Evolutionary conservation across 2,113 vertebrate genomes (phyloP).

Genomic region (Prochilodus magdalenae): DNA sequence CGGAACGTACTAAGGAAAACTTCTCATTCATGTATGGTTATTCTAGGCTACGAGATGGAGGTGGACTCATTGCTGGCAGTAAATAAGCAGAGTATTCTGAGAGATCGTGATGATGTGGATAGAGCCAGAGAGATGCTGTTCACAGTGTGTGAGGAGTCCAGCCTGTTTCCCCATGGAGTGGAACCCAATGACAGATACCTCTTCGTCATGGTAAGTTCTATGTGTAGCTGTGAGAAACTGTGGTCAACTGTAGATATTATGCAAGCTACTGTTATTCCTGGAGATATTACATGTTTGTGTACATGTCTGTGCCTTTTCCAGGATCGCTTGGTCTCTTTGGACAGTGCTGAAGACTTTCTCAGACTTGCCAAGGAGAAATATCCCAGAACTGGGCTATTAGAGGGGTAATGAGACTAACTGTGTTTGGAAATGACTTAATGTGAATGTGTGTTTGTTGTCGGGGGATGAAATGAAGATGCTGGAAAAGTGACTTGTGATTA

Average conservation of each 20-base stretch:
- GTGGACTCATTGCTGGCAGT: slow-evolving; percentile 86
- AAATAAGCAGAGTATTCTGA: slow-evolving; percentile 82
- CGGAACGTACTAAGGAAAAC: neutral
- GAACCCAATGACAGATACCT: slow-evolving; percentile 84
- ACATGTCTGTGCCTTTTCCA: slow-evolving; percentile 56
- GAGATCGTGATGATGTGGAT: slow-evolving; percentile 79
- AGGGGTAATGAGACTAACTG: neutral
- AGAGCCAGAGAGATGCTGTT: slow-evolving; percentile 81
- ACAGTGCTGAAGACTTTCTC: slow-evolving; percentile 91
- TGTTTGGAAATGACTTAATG: neutral
- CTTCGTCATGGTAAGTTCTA: slow-evolving; percentile 82
- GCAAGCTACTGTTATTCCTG: neutral
- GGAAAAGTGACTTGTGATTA: neutral
- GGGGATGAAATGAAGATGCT: neutral
- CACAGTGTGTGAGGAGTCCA: slow-evolving; percentile 85
- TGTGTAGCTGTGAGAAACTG: neutral
- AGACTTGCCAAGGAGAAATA: slow-evolving; percentile 81
- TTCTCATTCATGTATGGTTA: neutral
- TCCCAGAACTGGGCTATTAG: slow-evolving; percentile 73
- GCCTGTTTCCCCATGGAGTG: slow-evolving; percentile 82
- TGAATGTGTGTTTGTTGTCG: neutral
- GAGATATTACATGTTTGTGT: neutral
- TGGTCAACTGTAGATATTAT: neutral
- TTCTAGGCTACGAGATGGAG: slow-evolving; percentile 89
- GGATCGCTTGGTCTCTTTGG: slow-evolving; percentile 89